Evolutionary conservation across 64 coral and sea anemone species (phyloP), one percentile per base, ranked within the genome.

Genomic region (Pocillopora verrucosa): DNA sequence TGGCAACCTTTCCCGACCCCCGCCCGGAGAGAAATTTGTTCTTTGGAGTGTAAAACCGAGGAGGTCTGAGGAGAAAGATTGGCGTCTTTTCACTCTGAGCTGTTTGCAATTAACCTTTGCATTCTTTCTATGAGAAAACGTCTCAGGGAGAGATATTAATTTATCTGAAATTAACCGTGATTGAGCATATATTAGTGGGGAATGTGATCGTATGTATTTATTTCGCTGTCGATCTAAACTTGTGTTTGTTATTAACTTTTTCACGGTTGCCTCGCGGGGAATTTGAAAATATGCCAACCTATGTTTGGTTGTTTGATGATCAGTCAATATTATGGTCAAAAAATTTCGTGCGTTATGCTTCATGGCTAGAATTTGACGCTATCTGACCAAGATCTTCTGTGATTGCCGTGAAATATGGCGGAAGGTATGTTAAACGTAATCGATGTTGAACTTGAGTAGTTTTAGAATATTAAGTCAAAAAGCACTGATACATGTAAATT

Each of bases 281-380:
- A 85, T 85, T 85, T 85, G 82, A 85, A 85, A 85, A 72, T 85
- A 77, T 85, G 82, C 16, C 61, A 80, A 35, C 10, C 20, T 72
- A 3, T 57, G 15, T 70, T 17, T 34, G 11, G 26, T 85, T 34
- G 82, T 68, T 58, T 67, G 82, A 56, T 38, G 61, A 72, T 80
- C 58, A 67, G 14, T 38, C 37, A n/a, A 22, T 72, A 20, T 57
- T 72, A 37, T 22, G 20, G 37, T 69, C 56, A 25, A 25, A 72
- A 12, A 62, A 68, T 16, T 16, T 11, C 16, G 3, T 70, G 36
- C 2, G 51, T 57, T 30, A 85, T 85, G 11, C 62, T 37, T 85
- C 45, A 15, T 20, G 10, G 4, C 37, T 5, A 16, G 19, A 70
- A 85, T 57, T 63, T 70, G 38, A 10, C 0, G 13, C 38, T 17